Percentiles rank a stretch among this genome's conserved stretches.
Conservation (phyloP, 2,797 vertebrate species). For the Falco naumanni region DNA sequence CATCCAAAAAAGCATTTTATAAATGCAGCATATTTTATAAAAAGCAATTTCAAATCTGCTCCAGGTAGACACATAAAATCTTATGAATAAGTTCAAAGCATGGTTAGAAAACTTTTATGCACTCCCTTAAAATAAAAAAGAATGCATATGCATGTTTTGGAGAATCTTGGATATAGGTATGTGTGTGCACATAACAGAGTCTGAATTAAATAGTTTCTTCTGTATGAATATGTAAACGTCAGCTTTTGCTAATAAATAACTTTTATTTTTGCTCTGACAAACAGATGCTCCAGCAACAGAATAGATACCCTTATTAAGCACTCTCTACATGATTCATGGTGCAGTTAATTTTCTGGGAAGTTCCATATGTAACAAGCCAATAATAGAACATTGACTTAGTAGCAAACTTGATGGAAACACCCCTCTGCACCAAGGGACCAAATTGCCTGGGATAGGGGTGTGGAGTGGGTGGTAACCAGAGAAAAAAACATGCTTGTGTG, state of each 20-base stretch:
- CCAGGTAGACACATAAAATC: slow-evolving; percentile 77
- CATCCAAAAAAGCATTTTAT: slow-evolving; percentile 72
- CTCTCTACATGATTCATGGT: background rate
- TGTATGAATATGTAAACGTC: slow-evolving; percentile 10
- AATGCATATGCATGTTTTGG: slow-evolving; percentile 40
- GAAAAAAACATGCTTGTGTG: background rate
- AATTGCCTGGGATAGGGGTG: background rate
- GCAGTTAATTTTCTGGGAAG: background rate
- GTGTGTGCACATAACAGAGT: background rate
- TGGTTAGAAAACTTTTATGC: slow-evolving; percentile 59
- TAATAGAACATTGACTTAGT: rapidly evolving
- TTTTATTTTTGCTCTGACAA: slow-evolving; percentile 32
- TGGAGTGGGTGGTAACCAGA: background rate
- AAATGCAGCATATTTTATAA: slow-evolving; percentile 67
- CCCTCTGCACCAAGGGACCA: too few relatives aligned
- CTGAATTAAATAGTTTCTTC: background rate
- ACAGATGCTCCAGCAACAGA: slow-evolving; percentile 17
- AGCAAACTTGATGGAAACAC: background rate
- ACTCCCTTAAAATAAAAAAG: slow-evolving; percentile 50
- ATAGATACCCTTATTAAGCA: background rate
- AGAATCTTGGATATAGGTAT: slow-evolving; percentile 57
- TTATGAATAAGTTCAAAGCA: slow-evolving; percentile 76
- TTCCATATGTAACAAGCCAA: background rate
- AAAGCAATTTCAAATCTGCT: slow-evolving; percentile 66
- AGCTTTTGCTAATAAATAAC: slow-evolving; percentile 31